Conservation (phyloP, 2,888 invertebrate genomes). For the Leptodirus hochenwartii region DNA sequence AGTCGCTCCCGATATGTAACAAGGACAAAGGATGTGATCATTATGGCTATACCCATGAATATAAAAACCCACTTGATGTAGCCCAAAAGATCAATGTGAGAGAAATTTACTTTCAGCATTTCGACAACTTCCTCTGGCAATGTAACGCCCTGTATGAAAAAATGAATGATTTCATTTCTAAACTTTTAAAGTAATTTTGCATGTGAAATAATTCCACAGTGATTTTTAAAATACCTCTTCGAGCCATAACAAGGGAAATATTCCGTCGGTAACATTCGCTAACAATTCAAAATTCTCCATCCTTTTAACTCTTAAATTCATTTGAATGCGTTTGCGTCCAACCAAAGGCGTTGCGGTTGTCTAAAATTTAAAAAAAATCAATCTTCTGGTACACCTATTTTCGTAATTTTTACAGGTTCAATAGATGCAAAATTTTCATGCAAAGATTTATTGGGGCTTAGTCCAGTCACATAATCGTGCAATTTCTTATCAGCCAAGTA, state of each 20-base stretch:
- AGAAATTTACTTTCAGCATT: slow-evolving; percentile 25
- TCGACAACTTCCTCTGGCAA: slow-evolving; percentile 20
- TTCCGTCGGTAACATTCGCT: slow-evolving; percentile 31
- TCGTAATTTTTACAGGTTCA: slow-evolving; percentile 35
- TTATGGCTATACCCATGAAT: slow-evolving; percentile 20
- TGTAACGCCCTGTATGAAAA: slow-evolving; percentile 13
- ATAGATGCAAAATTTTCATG: slow-evolving; percentile 40
- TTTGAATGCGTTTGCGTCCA: slow-evolving; percentile 33
- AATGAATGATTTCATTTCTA: no score
- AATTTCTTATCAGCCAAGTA: slow-evolving; percentile 36
- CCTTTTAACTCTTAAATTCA: slow-evolving; percentile 33
- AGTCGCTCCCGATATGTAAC: slow-evolving; percentile 14
- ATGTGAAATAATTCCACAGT: background rate
- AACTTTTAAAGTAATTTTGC: slow-evolving; percentile 3
- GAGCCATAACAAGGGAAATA: slow-evolving; percentile 39
- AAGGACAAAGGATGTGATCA: slow-evolving; percentile 13
- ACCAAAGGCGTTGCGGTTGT: slow-evolving; percentile 33
- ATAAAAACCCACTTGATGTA: slow-evolving; percentile 29
- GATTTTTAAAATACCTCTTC: slow-evolving; percentile 30
- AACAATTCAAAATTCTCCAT: slow-evolving; percentile 29
- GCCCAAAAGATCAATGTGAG: slow-evolving; percentile 25
- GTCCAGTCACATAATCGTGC: slow-evolving; percentile 31
- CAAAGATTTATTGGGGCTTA: slow-evolving; percentile 31
- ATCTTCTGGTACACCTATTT: slow-evolving; percentile 2
- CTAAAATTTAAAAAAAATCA: slow-evolving; percentile 21